These are phyloP conservation scores for Mesochorus sp. DNA, from an alignment of 2,888 invertebrate genomes.

Conservation along the genomic window DNA sequence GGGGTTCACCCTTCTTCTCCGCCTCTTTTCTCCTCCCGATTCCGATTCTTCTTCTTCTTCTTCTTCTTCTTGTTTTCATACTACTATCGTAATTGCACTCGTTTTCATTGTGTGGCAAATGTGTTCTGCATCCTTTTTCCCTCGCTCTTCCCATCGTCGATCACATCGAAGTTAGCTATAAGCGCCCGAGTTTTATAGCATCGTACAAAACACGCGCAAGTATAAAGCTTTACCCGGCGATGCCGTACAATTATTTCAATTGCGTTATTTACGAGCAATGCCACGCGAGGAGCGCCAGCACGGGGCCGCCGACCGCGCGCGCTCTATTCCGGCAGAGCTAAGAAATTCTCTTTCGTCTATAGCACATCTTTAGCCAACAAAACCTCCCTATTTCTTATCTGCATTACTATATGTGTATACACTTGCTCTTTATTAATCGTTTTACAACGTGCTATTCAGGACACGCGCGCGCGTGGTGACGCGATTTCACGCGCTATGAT, in stretches of 20 bases:
- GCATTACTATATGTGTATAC: not conserved
- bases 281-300: conserved; percentile 58
- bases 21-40: conserved; percentile 1
- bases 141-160: conserved; percentile 30
- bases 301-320: conserved; percentile 52
- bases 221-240: conserved; percentile 50
- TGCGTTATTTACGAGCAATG: conserved; percentile 71
- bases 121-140: conserved; percentile 18
- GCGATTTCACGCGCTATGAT: conserved; percentile 20
- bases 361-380: conserved; percentile 29
- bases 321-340: conserved; percentile 9
- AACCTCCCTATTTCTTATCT: not conserved
- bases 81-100: conserved; percentile 14
- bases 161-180: conserved; percentile 25
- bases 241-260: conserved; percentile 67
- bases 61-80: not conserved
- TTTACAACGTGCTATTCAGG: conserved; percentile 39
- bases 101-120: conserved; percentile 7
- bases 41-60: not conserved
- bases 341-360: conserved; percentile 52
- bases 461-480: conserved; percentile 40
- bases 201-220: conserved; percentile 54
- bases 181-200: conserved; percentile 45
- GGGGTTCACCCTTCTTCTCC: conserved; percentile 16
- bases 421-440: conserved; percentile 47